These are phyloP conservation scores for Ophiothrix spiculata DNA, from an alignment of 35 echinoderm and acorn worm species.

Conservation along the genomic window DNA sequence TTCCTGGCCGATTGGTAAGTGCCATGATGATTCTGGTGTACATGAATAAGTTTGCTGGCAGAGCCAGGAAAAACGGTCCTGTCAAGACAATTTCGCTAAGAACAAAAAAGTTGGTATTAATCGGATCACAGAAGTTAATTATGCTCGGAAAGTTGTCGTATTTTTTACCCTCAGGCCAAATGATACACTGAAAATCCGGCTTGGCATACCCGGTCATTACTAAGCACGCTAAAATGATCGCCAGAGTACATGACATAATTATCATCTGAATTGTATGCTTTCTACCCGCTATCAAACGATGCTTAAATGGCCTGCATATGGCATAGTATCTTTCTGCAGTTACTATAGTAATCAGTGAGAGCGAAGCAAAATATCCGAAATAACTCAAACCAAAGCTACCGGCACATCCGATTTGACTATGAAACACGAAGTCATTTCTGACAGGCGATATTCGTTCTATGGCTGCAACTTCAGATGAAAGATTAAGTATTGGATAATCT, in stretches of 20 bases:
- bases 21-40: too few relatives aligned
- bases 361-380: background rate
- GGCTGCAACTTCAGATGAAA: too few relatives aligned
- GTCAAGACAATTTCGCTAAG: too few relatives aligned
- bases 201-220: background rate
- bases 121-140: background rate
- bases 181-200: background rate
- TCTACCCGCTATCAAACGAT: background rate
- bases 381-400: background rate
- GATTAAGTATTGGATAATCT: too few relatives aligned
- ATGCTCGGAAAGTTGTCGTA: background rate
- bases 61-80: too few relatives aligned
- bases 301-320: background rate
- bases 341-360: background rate
- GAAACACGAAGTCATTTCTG: too few relatives aligned
- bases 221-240: background rate
- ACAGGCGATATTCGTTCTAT: too few relatives aligned
- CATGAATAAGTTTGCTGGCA: too few relatives aligned
- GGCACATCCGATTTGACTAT: too few relatives aligned
- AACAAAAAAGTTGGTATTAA: too few relatives aligned
- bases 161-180: background rate
- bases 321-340: background rate
- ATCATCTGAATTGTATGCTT: background rate
- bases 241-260: background rate
- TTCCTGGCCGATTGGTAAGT: too few relatives aligned